Evolutionary conservation across 2,113 vertebrate species (phyloP), one percentile per base, ranked within the genome.

Genomic region (Porphyrio hochstetteri): DNA sequence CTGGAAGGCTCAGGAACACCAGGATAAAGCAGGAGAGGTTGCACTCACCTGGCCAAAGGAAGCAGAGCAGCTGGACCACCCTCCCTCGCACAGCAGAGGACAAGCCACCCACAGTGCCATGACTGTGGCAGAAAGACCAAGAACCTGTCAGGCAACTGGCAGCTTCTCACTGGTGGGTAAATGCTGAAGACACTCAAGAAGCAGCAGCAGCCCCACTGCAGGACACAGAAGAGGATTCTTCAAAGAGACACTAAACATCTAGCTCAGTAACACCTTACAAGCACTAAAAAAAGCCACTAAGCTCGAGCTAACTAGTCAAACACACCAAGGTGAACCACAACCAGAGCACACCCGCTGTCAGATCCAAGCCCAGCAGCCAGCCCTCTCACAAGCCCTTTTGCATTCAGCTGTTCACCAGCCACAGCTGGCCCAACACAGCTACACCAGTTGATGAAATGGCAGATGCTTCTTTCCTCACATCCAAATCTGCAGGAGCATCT

Each of bases 51-150:
- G 35, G 48, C 7, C 60, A 33, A 93, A 87, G 46, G 42, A 69
- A 52, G 17, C 9, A 17, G 38, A 81, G 56, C 25, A 63, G n/a
- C 27, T 55, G 40, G 16, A 42, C 20, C 57, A 44, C 2, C 11
- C 38, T 31, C 27, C 44, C 72, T 27, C 5, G 6, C 28, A 10
- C 0, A 0, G 64, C 33, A 55, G 28, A 23, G 21, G 25, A 8
- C 56, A 38, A 55, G n/a, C 20, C 21, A 40, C 42, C 18, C 33
- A 0, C 56, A 13, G 44, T 4, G 1, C 18, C 0, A 0, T 2
- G 13, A 28, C 28, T 8, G 0, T 38, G 31, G 35, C 24, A 38
- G 56, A 29, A 28, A 35, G 48, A 19, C 14, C 56, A 48, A 57
- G 68, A 55, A 68, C 19, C 33, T 31, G 16, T 11, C 7, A 35